phyloP scores from a whole-genome alignment of 2,888 invertebrate species.

The Pseudolycoriella hygida region DNA sequence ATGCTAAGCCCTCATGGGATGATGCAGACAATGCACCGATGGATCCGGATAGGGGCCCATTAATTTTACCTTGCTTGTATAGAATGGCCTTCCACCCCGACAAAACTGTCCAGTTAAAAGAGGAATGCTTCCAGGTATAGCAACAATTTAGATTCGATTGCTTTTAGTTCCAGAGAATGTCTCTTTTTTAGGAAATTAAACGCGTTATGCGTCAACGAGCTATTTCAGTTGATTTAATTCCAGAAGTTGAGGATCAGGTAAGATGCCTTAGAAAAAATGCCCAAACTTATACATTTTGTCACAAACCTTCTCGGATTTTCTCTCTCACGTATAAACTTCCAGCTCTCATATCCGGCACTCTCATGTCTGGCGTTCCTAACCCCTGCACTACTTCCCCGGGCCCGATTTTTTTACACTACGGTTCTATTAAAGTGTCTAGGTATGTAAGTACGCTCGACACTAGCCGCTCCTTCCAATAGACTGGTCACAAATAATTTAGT shows the following conservation, averaged over 20 bases:
- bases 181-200: conserved; percentile 50
- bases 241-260: conserved; percentile 85
- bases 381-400: too few relatives aligned
- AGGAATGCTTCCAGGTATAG: conserved; percentile 29
- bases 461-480: too few relatives aligned
- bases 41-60: conserved; percentile 62
- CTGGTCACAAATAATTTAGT: too few relatives aligned
- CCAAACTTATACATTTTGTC: too few relatives aligned
- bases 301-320: too few relatives aligned
- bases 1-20: conserved; percentile 61
- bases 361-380: too few relatives aligned
- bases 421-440: too few relatives aligned
- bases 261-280: too few relatives aligned
- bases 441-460: too few relatives aligned
- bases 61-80: conserved; percentile 83
- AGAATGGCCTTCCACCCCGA: conserved; percentile 40
- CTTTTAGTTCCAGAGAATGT: background rate
- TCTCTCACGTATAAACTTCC: too few relatives aligned
- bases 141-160: background rate
- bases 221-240: conserved; percentile 78
- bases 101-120: conserved; percentile 34
- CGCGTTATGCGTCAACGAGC: conserved; percentile 89
- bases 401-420: too few relatives aligned
- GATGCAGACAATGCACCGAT: conserved; percentile 38
- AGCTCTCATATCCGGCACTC: too few relatives aligned